Evolutionary conservation across 2,888 invertebrate species (phyloP).

Genomic region (Orgyia antiqua): DNA sequence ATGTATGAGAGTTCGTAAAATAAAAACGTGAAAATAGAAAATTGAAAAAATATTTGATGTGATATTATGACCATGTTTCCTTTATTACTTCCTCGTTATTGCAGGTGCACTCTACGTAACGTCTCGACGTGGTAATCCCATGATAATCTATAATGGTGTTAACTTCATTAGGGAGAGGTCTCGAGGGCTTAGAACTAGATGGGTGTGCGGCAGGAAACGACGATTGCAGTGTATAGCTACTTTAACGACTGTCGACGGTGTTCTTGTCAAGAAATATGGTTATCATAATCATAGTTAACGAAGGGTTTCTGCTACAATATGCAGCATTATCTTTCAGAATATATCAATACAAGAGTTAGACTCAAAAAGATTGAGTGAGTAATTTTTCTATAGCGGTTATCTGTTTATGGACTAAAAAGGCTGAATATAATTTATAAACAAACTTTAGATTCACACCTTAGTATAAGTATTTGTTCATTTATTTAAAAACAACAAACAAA

Average conservation of each 20-base stretch:
- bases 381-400: neutral
- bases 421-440: no score
- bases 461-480: no score
- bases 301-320: no score
- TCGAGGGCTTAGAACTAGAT: slow-evolving; percentile 39
- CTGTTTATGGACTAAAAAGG: neutral
- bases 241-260: slow-evolving; percentile 43
- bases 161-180: slow-evolving; percentile 53
- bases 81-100: slow-evolving; percentile 17
- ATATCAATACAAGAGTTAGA: no score
- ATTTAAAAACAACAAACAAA: no score
- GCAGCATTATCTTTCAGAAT: no score
- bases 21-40: no score
- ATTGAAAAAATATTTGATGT: no score
- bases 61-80: no score
- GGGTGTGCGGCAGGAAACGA: slow-evolving; percentile 59
- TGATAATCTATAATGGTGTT: slow-evolving; percentile 48
- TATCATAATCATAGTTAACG: slow-evolving; percentile 53
- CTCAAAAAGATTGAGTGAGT: no score
- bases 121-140: slow-evolving; percentile 56
- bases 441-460: no score
- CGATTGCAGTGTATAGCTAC: slow-evolving; percentile 48
- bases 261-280: slow-evolving; percentile 44
- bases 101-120: slow-evolving; percentile 38
- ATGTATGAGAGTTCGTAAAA: no score